Evolutionary conservation across 2,888 invertebrate genomes (phyloP), one percentile per base, ranked within the genome.

Genomic region (Drosophila melanosoma): DNA sequence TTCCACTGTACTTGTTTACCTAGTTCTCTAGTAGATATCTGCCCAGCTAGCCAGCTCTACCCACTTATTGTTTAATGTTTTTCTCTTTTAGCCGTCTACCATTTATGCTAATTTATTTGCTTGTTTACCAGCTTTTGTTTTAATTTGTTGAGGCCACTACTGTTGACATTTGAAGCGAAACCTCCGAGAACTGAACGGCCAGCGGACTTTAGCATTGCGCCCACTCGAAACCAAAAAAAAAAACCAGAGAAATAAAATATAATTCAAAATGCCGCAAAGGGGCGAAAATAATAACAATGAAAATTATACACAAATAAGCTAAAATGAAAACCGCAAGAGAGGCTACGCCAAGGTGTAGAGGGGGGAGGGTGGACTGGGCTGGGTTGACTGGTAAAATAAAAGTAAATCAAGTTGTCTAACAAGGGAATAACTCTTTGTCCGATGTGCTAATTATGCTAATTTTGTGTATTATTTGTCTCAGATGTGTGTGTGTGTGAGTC

Each of bases 21-120:
- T 40, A 48, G 60, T 49, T 52, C 36, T 36, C 29, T 17, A 10
- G 23, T 48, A 40, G 35, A 59, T 35, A 38, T 17, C n/a, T 4
- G 3, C 10, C n/a, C 11, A n/a, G 40, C 42, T 42, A 12, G 45
- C 42, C 20, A 12, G 45, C 48, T 42, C 63, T 67, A 69, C 69
- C 35, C 76, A 75, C 61, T 76, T 77, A 65, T 69, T 77, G 62
- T 74, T 69, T 69, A 62, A 52, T 74, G 65, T 69, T 72, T 69
- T 72, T 66, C 76, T 77, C 59, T 61, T 57, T 53, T 54, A 58
- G 77, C 71, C 58, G 77, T 86, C 72, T 88, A 80, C 71, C 87
- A 88, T 86, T 89, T 89, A 86, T 88, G 86, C 81, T 89, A 88
- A 84, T 84, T 84, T 84, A 84, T 84, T 86, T 86, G 89, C 89